These are phyloP conservation scores for Gymnosoma rotundatum DNA, from an alignment of 2,888 invertebrate species.

Conservation along the genomic window DNA sequence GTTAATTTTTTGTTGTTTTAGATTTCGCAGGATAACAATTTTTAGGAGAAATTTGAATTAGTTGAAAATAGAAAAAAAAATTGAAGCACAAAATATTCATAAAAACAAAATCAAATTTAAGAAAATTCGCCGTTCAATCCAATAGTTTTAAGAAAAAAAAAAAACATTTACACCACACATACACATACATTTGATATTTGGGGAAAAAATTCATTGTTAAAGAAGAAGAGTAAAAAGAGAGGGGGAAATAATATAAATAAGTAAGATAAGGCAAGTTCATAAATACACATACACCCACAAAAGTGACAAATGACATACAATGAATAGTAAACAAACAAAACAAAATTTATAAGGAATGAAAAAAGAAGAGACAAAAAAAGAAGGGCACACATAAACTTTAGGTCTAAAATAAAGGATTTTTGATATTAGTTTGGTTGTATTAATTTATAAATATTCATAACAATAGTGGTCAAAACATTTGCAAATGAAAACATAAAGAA, in stretches of 20 bases:
- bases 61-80: constrained; percentile 27
- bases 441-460: constrained; percentile 7
- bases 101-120: too few relatives aligned
- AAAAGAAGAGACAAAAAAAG: constrained; percentile 68
- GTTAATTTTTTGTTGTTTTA: neutral
- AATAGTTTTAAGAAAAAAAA: constrained; percentile 46
- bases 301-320: constrained; percentile 30
- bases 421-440: constrained; percentile 31
- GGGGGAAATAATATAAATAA: constrained; percentile 9
- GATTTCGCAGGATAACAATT: constrained; percentile 51
- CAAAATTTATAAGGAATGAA: constrained; percentile 41
- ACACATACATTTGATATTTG: constrained; percentile 9
- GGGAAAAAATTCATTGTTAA: neutral
- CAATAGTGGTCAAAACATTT: neutral
- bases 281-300: constrained; percentile 25
- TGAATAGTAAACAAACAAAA: constrained; percentile 44
- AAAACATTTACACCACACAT: constrained; percentile 13
- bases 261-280: constrained; percentile 3
- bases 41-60: constrained; percentile 2
- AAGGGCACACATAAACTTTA: constrained; percentile 69
- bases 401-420: constrained; percentile 64
- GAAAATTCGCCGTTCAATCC: too few relatives aligned
- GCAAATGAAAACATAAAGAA: neutral
- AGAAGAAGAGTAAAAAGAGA: constrained; percentile 9
- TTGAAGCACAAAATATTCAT: constrained; percentile 10